Evolutionary conservation across 2,888 invertebrate genomes (phyloP).

Genomic region (Temnothorax ravouxi): DNA sequence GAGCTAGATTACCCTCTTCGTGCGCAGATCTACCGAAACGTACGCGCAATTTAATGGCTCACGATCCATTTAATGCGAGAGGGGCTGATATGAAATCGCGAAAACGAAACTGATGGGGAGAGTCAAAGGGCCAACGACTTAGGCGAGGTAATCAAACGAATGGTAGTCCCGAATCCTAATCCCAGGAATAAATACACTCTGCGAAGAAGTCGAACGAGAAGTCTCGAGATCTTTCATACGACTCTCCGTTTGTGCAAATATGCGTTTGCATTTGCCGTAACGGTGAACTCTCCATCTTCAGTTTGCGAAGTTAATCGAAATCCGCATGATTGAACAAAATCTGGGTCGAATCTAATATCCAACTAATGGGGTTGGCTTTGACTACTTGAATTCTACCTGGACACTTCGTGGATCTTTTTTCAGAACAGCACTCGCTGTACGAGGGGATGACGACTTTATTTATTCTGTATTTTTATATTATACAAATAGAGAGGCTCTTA

Average conservation of each 20-base stretch:
- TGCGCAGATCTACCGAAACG: slow-evolving; percentile 36
- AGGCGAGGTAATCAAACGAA: slow-evolving; percentile 31
- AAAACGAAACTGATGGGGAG: slow-evolving; percentile 37
- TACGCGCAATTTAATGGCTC: slow-evolving; percentile 65
- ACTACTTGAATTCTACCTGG: neutral
- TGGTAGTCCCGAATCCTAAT: slow-evolving; percentile 13
- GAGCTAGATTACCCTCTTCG: slow-evolving; percentile 38
- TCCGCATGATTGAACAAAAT: neutral
- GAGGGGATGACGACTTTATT: neutral
- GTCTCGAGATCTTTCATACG: neutral
- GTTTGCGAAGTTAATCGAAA: neutral
- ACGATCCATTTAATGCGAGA: slow-evolving; percentile 67
- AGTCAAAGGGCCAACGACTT: slow-evolving; percentile 14
- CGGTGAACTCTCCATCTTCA: neutral
- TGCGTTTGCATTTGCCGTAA: neutral
- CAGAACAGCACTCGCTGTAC: neutral
- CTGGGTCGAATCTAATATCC: neutral
- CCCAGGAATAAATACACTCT: slow-evolving; percentile 27
- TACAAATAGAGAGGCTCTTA: neutral
- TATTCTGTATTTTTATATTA: neutral
- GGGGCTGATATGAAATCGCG: slow-evolving; percentile 56
- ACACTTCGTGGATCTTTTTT: neutral
- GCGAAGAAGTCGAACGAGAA: neutral
- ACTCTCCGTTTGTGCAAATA: neutral
- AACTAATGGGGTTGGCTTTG: neutral